phyloP scores from a whole-genome alignment of 2,888 invertebrate species.

The Xestia rhomboidea region DNA sequence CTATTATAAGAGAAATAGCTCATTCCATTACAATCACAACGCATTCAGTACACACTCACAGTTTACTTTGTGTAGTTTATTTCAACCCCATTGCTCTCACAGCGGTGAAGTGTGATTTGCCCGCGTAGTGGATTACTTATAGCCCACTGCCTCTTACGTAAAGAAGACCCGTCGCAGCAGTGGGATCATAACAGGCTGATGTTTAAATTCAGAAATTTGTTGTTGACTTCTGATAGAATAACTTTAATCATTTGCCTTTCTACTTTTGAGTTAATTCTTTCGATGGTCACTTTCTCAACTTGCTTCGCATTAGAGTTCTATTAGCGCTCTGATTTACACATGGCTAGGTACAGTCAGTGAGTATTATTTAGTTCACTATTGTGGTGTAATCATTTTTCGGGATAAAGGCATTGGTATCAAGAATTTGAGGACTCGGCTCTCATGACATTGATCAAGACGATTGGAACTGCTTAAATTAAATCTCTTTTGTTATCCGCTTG shows the following conservation, averaged over 20 bases:
- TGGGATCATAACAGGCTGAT: neutral
- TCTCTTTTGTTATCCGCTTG: neutral
- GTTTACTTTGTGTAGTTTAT: neutral
- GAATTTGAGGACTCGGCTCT: no score
- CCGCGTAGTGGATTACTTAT: neutral
- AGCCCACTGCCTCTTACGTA: neutral
- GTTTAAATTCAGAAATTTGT: neutral
- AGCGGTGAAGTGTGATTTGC: neutral
- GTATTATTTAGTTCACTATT: neutral
- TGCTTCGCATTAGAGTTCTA: neutral
- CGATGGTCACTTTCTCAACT: neutral
- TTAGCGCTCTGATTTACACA: neutral
- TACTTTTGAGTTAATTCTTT: conserved; percentile 1
- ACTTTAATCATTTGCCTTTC: neutral
- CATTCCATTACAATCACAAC: neutral
- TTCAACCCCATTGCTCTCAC: neutral
- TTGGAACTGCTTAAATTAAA: neutral
- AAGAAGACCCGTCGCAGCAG: neutral
- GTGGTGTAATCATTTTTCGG: neutral
- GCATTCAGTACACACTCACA: neutral
- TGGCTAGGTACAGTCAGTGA: neutral
- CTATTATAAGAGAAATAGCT: neutral
- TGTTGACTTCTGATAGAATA: neutral
- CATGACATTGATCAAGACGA: neutral
- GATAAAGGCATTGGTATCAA: no score